Evolutionary conservation across 2,797 vertebrate genomes (phyloP).

Genomic region (Gymnocypris eckloni): DNA sequence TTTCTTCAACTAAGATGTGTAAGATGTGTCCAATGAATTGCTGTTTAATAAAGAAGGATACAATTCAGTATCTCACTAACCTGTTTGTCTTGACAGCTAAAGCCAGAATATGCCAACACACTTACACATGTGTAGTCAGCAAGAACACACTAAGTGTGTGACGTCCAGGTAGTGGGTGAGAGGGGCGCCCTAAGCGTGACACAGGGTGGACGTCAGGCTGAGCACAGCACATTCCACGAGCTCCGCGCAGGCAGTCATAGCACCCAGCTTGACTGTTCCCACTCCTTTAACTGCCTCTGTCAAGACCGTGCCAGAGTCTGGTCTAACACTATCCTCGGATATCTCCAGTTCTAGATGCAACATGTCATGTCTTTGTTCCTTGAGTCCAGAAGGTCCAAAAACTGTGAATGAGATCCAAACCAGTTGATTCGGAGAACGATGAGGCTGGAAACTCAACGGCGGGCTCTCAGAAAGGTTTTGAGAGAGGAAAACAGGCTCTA

Average conservation of each 20-base stretch:
- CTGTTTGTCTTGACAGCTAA: conserved; percentile 33
- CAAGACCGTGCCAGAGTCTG: neutral
- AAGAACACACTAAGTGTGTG: conserved; percentile 11
- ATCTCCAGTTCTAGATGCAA: neutral
- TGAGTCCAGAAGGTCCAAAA: neutral
- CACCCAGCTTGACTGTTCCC: conserved; percentile 18
- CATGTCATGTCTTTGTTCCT: conserved; percentile 4
- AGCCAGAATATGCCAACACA: conserved; percentile 13
- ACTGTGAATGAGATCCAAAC: conserved; percentile 3
- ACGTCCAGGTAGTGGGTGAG: conserved; percentile 6
- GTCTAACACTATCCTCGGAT: neutral
- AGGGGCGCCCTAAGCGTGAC: conserved; percentile 5
- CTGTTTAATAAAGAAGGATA: neutral
- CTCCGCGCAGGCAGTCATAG: conserved; percentile 10
- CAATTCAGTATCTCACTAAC: conserved; percentile 42
- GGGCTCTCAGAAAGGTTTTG: neutral
- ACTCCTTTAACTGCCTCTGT: neutral
- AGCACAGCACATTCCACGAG: conserved; percentile 56
- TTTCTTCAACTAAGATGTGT: neutral
- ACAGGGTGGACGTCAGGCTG: conserved; percentile 33
- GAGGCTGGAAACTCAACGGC: neutral
- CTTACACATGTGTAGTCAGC: neutral
- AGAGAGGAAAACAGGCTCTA: conserved; percentile 12
- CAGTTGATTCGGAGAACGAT: neutral
- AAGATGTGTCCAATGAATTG: neutral